Base-by-base conservation (phyloP, 2,888 invertebrate species). In the Megamerina dolium region DNA sequence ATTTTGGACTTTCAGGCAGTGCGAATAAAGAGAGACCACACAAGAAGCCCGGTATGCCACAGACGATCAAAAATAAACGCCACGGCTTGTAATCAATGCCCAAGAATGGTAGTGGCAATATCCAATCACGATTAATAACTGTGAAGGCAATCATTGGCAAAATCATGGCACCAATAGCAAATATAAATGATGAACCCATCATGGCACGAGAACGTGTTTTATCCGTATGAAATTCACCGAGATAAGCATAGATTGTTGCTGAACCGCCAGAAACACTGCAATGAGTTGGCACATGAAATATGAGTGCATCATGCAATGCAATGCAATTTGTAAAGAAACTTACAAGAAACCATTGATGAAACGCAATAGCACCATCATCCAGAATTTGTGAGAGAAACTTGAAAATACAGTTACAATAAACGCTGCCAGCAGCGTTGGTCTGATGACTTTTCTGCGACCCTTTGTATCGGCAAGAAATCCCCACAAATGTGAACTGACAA, bases 401-500 rank as follows among this genome's bases (percentile, higher is more conserved):
- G 77, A 75, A 3, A 72, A 51, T 20, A 76, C 49, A 18, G 75
- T 75, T 6, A 71, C 63, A 3, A 73, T 34, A 31, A 74, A 73
- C 46, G 75, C 74, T 5, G 68, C 51, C 10, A 74, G 45, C 32
- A 78, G 59, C 27, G 76, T 72, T 12, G 74, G 64, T 17, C 75
- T 57, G 19, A 76, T 66, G 2, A 73, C 67, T 23, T 63, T 69
- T 50, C 72, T 66, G 23, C 76, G 57, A 5, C 79, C 79, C 45
- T 65, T 68, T 2, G 75, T 74, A 53, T 78, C 78, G 0, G 77
- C 77, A 30, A 78, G 53, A 53, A 74, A 75, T 6, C 79, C 79
- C 77, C 77, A 78, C 30, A 77, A 55, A 59, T 76, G 75, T 1
- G 77, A 77, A 41, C 76, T 75, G 10, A 73, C 52, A 30, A 78